A percentile compares a stretch with the other conserved stretches of the same genome.
Conservation (phyloP, 2,888 invertebrate genomes). For the Punctoribates punctum region DNA sequence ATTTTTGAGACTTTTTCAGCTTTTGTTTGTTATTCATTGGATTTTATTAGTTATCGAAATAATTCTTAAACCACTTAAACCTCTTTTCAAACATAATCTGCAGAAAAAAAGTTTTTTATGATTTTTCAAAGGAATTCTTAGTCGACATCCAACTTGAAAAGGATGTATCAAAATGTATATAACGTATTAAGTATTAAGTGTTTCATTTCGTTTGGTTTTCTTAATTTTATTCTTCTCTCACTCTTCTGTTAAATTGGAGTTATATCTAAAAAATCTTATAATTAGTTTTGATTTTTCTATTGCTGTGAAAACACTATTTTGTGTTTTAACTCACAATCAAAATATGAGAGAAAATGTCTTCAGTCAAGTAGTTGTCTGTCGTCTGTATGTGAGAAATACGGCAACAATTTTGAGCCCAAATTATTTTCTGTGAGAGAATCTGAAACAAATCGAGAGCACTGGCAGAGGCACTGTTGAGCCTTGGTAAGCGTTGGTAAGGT, state of each 20-base stretch:
- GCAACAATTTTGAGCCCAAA: neutral
- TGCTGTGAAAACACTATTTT: neutral
- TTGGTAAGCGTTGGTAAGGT: neutral
- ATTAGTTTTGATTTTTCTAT: neutral
- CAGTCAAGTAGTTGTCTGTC: conserved; percentile 13
- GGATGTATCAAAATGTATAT: too few relatives aligned
- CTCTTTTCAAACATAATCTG: too few relatives aligned
- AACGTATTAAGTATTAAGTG: too few relatives aligned
- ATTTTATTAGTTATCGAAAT: neutral
- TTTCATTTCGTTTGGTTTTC: too few relatives aligned
- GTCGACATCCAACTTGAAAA: too few relatives aligned
- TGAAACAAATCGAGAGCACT: conserved; percentile 2
- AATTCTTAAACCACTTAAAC: neutral
- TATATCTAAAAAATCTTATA: conserved; percentile 5
- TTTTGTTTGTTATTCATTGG: conserved; percentile 8
- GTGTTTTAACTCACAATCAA: conserved; percentile 4
- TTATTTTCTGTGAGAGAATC: conserved; percentile 14
- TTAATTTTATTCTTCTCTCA: neutral
- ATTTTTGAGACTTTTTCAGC: neutral
- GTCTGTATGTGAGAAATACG: conserved; percentile 27
- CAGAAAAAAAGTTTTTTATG: too few relatives aligned
- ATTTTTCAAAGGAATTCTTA: too few relatives aligned
- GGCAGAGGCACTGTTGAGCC: neutral
- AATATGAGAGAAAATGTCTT: neutral
- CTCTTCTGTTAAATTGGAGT: neutral